Percentiles rank a stretch among this genome's conserved stretches.
Evolutionary conservation across 1,140 invertebrate species (phyloP).

Genomic region (Micrasema longulum): DNA sequence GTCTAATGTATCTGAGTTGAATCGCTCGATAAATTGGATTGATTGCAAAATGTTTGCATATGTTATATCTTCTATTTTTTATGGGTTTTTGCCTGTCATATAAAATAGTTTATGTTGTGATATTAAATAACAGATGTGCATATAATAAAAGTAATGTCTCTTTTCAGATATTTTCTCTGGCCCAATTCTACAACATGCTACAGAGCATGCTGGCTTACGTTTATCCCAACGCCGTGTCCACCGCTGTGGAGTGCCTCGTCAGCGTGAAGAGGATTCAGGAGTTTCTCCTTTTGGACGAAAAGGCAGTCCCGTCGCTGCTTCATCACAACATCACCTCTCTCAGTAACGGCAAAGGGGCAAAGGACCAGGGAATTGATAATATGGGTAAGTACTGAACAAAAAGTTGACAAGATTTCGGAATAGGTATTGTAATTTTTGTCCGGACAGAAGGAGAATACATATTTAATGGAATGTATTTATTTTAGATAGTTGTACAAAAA

Average conservation of each 20-base stretch:
- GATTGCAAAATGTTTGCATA: too few relatives aligned
- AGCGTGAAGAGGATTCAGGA: conserved; percentile 76
- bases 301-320: conserved; percentile 55
- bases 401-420: neutral
- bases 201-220: conserved; percentile 74
- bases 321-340: conserved; percentile 56
- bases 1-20: too few relatives aligned
- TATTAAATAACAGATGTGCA: too few relatives aligned
- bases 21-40: too few relatives aligned
- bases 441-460: too few relatives aligned
- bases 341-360: neutral
- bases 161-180: conserved; percentile 73
- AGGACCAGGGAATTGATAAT: conserved; percentile 40
- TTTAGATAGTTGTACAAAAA: too few relatives aligned
- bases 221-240: conserved; percentile 79
- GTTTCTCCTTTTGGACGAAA: conserved; percentile 73
- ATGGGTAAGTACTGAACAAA: conserved; percentile 21
- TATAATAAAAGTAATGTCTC: too few relatives aligned
- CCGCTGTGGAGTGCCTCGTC: conserved; percentile 74
- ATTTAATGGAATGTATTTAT: too few relatives aligned
- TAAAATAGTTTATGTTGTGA: too few relatives aligned
- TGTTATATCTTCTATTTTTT: too few relatives aligned
- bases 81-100: too few relatives aligned
- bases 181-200: conserved; percentile 79
- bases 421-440: too few relatives aligned